phyloP scores from a whole-genome alignment of 2,888 invertebrate species.

The Callyntrura sp. region DNA sequence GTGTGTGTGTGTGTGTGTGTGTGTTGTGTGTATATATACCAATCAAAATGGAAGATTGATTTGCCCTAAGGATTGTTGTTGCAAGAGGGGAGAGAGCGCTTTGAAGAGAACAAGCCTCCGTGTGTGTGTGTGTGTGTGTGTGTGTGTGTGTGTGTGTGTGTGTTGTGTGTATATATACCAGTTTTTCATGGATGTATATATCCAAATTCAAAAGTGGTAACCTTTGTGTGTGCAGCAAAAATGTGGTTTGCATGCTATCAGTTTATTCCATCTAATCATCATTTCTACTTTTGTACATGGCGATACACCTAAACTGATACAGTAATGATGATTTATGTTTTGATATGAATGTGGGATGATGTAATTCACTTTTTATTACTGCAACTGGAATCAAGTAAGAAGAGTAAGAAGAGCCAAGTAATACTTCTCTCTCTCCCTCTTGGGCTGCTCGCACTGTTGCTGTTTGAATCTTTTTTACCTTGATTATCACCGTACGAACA shows the following conservation, averaged over 20 bases:
- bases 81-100: background rate
- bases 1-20: too few relatives aligned
- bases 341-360: constrained; percentile 41
- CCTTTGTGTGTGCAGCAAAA: background rate
- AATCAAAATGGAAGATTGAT: constrained; percentile 21
- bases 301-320: background rate
- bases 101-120: background rate
- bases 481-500: background rate
- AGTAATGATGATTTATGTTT: constrained; percentile 19
- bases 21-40: too few relatives aligned
- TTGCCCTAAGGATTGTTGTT: background rate
- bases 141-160: too few relatives aligned
- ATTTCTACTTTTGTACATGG: constrained; percentile 18
- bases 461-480: background rate
- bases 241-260: constrained; percentile 28
- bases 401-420: too few relatives aligned
- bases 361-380: constrained; percentile 62
- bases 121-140: too few relatives aligned
- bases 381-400: constrained; percentile 35
- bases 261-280: constrained; percentile 34
- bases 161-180: too few relatives aligned
- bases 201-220: background rate
- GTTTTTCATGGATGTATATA: background rate
- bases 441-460: too few relatives aligned
- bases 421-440: background rate